Evolutionary conservation across 2,797 vertebrate genomes (phyloP).

Genomic region (Champsocephalus gunnari): DNA sequence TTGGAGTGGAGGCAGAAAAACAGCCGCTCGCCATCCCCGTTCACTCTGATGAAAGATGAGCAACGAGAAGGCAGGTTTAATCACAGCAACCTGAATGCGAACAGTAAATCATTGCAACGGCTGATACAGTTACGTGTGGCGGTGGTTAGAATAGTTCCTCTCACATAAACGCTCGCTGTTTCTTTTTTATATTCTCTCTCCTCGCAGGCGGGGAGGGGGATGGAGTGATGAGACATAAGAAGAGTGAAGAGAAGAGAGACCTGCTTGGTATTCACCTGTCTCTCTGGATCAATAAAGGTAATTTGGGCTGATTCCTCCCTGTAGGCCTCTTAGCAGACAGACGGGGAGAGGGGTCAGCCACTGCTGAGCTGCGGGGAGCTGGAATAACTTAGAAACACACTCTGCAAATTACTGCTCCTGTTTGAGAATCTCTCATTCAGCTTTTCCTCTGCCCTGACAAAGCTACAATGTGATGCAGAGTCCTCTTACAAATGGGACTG

Average conservation of each 20-base stretch:
- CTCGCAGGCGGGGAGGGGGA: slow-evolving; percentile 40
- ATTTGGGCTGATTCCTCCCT: slow-evolving; percentile 85
- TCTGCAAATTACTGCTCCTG: slow-evolving; percentile 77
- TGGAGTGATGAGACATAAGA: slow-evolving; percentile 64
- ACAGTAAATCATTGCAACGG: slow-evolving; percentile 71
- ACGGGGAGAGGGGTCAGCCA: slow-evolving; percentile 81
- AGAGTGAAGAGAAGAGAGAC: slow-evolving; percentile 66
- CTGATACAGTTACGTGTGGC: slow-evolving; percentile 62
- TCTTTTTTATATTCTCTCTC: slow-evolving; percentile 42
- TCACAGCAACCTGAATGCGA: slow-evolving; percentile 67
- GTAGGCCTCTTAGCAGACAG: slow-evolving; percentile 85
- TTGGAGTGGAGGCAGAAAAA: slow-evolving; percentile 80
- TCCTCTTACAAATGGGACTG: slow-evolving; percentile 23
- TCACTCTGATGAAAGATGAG: slow-evolving; percentile 66
- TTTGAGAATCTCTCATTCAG: slow-evolving; percentile 77
- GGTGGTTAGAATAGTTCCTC: slow-evolving; percentile 36
- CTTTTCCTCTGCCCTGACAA: slow-evolving; percentile 51
- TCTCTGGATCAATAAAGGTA: slow-evolving; percentile 85
- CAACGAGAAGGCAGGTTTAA: slow-evolving; percentile 71
- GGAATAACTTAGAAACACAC: slow-evolving; percentile 84
- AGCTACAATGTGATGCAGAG: slow-evolving; percentile 43
- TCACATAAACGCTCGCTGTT: slow-evolving; percentile 49
- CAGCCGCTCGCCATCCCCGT: slow-evolving; percentile 63
- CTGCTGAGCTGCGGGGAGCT: slow-evolving; percentile 81
- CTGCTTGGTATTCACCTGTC: slow-evolving; percentile 86